Evolutionary conservation across 1,140 invertebrate species (phyloP).

Genomic region (Conus betulinus): DNA sequence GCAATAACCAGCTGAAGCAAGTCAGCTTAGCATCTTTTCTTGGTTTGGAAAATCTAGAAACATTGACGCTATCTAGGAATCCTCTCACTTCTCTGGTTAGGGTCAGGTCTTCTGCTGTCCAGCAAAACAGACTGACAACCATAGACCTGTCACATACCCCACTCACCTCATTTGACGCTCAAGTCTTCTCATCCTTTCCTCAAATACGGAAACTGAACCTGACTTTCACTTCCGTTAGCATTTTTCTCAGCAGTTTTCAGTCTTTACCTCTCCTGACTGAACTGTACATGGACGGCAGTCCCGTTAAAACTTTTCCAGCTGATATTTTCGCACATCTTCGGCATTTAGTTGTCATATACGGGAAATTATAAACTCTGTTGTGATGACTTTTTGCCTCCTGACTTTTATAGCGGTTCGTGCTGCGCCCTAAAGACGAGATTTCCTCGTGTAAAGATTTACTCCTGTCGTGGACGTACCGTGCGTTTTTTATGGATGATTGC

Average conservation of each 20-base stretch:
- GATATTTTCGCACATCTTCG: no score
- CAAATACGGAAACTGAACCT: no score
- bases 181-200: no score
- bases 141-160: not conserved
- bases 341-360: no score
- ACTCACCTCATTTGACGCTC: slow-evolving; percentile 4
- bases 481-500: slow-evolving; percentile 54
- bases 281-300: not conserved
- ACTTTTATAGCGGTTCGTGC: slow-evolving; percentile 12
- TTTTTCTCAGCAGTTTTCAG: no score
- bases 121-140: not conserved
- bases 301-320: not conserved
- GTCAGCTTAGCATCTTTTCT: slow-evolving; percentile 9
- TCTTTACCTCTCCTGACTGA: no score
- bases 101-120: not conserved
- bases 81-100: not conserved
- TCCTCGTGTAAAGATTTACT: slow-evolving; percentile 57
- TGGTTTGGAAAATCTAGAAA: slow-evolving; percentile 11
- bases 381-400: no score
- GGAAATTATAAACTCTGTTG: no score
- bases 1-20: slow-evolving; percentile 23
- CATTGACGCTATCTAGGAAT: slow-evolving; percentile 25
- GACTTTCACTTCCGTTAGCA: no score
- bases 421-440: slow-evolving; percentile 38
- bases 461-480: not conserved